Evolutionary conservation across 1,140 invertebrate species (phyloP), one percentile per base, ranked within the genome.

Genomic region (Nephila pilipes): DNA sequence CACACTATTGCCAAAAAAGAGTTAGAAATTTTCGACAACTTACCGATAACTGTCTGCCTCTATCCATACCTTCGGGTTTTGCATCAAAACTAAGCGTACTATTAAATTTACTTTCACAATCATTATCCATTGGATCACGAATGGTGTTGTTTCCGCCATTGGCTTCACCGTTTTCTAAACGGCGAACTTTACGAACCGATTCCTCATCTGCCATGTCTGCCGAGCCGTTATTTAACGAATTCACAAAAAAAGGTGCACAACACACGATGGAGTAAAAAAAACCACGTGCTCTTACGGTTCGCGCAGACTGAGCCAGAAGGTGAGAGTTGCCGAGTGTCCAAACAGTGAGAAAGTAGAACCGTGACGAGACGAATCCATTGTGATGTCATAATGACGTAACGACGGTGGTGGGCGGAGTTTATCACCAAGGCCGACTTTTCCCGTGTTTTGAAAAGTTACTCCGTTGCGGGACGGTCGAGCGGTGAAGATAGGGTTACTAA

Each of bases 381-480:
- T 88, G 87, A 88, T 69, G 87, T 88, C 87, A 88, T 88, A 65
- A 54, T 88, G 58, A 88, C 87, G 87, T 88, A 58, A 75, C 60
- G 36, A 22, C 22, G 60, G n/a, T 10, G 54, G 36, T 88, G 60
- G 87, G 87, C 60, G 87, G 87, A 69, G 87, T 88, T 88, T 88
- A 38, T 58, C 60, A 32, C 81, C 81, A 60, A 85, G 83, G 83
- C 83, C 83, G 83, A 85, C 12, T 75, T 85, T 85, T 36, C 83
- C 83, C 54, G 83, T 85, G 83, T 85, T 85, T 85, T 85, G 83
- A 85, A 57, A 85, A 85, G 83, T 85, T 85, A 36, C 55, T 58
- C 83, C 54, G n/a, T 55, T 20, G 29, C 54, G 29, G 83, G 55
- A 85, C 57, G 55, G 29, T 85, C 36, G 55, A 85, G 54, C 25